A percentile compares a stretch with the other conserved stretches of the same genome.
Evolutionary conservation across 2,113 vertebrate species (phyloP).

Genomic region (Neomonachus schauinslandi): DNA sequence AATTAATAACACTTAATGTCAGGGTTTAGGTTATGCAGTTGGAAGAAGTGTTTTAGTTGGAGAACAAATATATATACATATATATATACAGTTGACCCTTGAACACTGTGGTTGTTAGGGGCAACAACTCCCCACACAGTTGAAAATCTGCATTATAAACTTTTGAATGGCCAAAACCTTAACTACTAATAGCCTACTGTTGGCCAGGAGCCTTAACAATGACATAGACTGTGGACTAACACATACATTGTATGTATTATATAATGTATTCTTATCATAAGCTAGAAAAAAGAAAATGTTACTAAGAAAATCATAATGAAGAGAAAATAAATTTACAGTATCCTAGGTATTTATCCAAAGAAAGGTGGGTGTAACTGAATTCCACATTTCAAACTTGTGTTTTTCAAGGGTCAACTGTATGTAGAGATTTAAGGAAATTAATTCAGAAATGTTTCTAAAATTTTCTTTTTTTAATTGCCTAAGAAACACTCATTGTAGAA

Average conservation of each 20-base stretch:
- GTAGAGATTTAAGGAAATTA: slow-evolving; percentile 27
- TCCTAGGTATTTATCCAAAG: background rate
- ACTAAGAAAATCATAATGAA: background rate
- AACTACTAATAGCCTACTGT: background rate
- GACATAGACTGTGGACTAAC: background rate
- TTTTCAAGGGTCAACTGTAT: background rate
- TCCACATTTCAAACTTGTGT: background rate
- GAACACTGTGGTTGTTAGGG: background rate
- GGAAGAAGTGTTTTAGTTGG: slow-evolving; percentile 12
- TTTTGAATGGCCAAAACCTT: background rate
- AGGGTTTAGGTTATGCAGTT: background rate
- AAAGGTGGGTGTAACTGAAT: background rate
- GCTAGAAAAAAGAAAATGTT: background rate
- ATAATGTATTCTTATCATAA: background rate
- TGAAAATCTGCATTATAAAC: background rate
- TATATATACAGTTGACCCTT: background rate
- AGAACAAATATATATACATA: background rate
- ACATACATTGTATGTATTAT: background rate
- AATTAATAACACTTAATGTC: background rate
- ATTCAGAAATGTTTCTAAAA: background rate
- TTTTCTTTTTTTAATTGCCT: background rate
- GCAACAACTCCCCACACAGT: background rate
- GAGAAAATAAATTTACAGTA: background rate
- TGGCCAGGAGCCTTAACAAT: background rate
- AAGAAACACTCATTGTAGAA: background rate